Evolutionary conservation across 35 echinoderm and acorn worm species (phyloP).

Genomic region (Anneissia japonica): DNA sequence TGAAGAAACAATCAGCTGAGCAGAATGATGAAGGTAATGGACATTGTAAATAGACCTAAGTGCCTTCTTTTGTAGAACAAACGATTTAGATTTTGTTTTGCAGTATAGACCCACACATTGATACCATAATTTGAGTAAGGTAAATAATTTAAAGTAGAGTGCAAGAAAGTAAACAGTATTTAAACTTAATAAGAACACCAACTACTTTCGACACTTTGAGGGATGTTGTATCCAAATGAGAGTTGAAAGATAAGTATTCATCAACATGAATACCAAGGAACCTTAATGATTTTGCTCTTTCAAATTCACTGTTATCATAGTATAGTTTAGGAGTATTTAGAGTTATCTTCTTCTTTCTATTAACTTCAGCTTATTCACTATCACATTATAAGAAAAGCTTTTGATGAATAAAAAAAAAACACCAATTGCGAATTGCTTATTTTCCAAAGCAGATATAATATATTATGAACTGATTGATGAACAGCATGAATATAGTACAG

Average conservation of each 20-base stretch:
- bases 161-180: background rate
- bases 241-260: background rate
- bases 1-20: background rate
- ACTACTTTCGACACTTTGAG: background rate
- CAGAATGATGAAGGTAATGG: background rate
- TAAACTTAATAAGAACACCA: background rate
- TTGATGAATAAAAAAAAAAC: background rate
- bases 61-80: background rate
- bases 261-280: background rate
- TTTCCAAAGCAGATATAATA: background rate
- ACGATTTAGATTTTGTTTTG: background rate
- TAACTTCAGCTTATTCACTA: background rate
- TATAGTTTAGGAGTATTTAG: background rate
- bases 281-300: background rate
- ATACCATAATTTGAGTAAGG: background rate
- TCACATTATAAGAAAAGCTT: background rate
- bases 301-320: background rate
- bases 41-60: background rate
- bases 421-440: background rate
- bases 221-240: background rate
- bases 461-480: background rate
- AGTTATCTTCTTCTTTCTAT: background rate
- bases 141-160: too few relatives aligned
- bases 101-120: background rate
- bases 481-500: too few relatives aligned